Evolutionary conservation across 2,888 invertebrate species (phyloP), one percentile per base, ranked within the genome.

Genomic region (Drosophila neotestacea): DNA sequence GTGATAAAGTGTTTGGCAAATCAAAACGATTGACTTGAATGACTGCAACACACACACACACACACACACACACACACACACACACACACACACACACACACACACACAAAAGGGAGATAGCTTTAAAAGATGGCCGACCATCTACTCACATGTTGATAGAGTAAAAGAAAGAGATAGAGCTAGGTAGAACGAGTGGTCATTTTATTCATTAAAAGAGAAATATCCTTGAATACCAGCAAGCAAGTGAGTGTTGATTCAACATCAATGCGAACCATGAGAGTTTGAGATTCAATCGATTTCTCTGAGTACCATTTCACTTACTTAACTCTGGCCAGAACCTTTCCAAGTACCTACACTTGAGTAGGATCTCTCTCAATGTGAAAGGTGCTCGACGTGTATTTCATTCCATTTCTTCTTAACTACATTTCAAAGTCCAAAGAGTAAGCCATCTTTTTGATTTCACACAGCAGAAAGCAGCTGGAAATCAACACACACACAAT

Each of bases 1-100:
- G 81, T 86, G 85, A 84, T 84, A 86, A 84, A 86, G 79, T 84
- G 85, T 81, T 86, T 79, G 74, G 41, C 72, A 77, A 84, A 86
- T 84, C 86, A 84, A 84, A 84, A 69, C 77, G 85, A 81, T 84
- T 74, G 70, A 70, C 76, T 76, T 56, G 44, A 78, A 62, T 58
- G 64, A 51, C 48, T 56, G 56, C 64, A 77, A 46, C 46, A 44
- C 52, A 63, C 39, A 64, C 47, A 56, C 7, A 42, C 13, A 27
- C 5, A 22, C 3, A 39, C 6, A 32, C 10, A 50, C 16, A 48
- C 4, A 28, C 4, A n/a, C 44, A 56, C 7, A 42, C 13, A 27
- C 5, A 39, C 6, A 32, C 10, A 50, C 16, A 48, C 44, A 56
- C 7, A 42, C 13, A 27, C 44, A 56, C 7, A 42, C 13, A 27